These are phyloP conservation scores for Rhynchotus rufescens DNA, from an alignment of 2,797 vertebrate species.

Conservation along the genomic window DNA sequence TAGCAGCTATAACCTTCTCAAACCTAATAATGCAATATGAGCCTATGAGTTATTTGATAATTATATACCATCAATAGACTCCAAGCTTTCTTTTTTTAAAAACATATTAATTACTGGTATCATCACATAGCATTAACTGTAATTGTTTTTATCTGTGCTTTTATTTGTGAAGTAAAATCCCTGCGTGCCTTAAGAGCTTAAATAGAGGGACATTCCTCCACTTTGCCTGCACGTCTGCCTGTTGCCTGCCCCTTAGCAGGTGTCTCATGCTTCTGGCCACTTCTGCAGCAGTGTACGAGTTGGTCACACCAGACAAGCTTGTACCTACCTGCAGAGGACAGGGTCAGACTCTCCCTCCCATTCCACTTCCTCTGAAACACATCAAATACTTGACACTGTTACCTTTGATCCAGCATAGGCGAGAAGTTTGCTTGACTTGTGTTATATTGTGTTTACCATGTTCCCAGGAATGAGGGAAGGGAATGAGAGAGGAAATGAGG, in stretches of 20 bases:
- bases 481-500: neutral
- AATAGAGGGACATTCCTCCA: neutral
- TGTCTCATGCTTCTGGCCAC: neutral
- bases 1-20: neutral
- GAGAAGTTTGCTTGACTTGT: neutral
- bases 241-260: neutral
- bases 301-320: neutral
- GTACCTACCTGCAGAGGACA: neutral
- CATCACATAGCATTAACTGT: neutral
- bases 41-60: neutral
- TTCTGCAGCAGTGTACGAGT: neutral
- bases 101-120: neutral
- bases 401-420: neutral
- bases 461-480: too few relatives aligned
- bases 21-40: neutral
- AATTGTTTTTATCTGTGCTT: neutral
- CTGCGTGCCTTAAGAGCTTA: neutral
- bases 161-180: neutral
- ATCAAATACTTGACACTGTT: neutral
- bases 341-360: neutral
- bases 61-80: slow-evolving; percentile 15
- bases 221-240: neutral
- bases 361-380: neutral
- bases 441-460: neutral
- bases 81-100: neutral